phyloP scores from a whole-genome alignment of 30 jellyfish, hydroid and myxozoan species.

The Hydractinia echinata region DNA sequence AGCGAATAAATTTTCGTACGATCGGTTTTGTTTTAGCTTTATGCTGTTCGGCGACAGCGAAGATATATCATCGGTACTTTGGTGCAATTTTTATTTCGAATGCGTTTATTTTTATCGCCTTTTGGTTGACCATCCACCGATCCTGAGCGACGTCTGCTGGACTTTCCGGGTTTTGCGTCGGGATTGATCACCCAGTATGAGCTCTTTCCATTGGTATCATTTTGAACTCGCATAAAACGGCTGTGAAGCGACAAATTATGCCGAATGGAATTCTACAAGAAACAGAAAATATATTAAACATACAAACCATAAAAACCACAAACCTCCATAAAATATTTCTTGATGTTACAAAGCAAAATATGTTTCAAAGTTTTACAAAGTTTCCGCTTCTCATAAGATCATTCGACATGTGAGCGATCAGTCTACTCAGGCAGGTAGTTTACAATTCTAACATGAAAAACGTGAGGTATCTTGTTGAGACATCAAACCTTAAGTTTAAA shows the following conservation, averaged over 20 bases:
- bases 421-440: no score
- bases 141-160: conserved; percentile 95
- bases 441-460: no score
- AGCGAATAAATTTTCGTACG: conserved; percentile 36
- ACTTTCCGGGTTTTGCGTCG: conserved; percentile 96
- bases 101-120: conserved; percentile 83
- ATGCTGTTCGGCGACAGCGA: conserved; percentile 27
- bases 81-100: conserved; percentile 63
- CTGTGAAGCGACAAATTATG: conserved; percentile 97
- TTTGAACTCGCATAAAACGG: conserved; percentile 94
- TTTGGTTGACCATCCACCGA: conserved; percentile 98
- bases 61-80: conserved; percentile 43
- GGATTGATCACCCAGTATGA: conserved; percentile 98
- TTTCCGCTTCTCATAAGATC: no score
- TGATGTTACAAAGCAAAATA: no score
- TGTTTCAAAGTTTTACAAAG: no score
- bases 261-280: conserved; percentile 90
- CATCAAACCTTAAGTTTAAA: no score
- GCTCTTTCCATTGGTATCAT: conserved; percentile 96
- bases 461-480: no score
- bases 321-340: no score
- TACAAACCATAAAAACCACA: not conserved
- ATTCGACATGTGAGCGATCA: no score
- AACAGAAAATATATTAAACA: not conserved
- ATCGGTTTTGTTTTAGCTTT: conserved; percentile 26